Percentiles rank a stretch among this genome's conserved stretches.
These are phyloP conservation scores for Herminia tarsipennalis DNA, from an alignment of 2,888 invertebrate species.

Conservation along the genomic window DNA sequence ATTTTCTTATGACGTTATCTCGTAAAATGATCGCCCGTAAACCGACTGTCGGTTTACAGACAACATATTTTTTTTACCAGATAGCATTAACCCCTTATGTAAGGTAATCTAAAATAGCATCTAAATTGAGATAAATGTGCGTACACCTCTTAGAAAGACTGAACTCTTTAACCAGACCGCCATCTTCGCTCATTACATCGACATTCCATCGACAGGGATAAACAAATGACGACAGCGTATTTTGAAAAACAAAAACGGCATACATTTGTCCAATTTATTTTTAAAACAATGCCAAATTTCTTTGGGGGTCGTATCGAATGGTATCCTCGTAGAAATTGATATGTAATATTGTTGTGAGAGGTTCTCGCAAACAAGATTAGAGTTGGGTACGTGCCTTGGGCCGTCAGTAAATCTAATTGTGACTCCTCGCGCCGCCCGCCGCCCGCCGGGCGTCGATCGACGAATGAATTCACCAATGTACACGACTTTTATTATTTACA, in stretches of 20 bases:
- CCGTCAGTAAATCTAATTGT: conserved; percentile 59
- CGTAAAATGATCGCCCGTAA: too few species aligned
- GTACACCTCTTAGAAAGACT: too few species aligned
- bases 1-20: too few species aligned
- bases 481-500: conserved; percentile 32
- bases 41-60: too few species aligned
- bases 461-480: conserved; percentile 30
- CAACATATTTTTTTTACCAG: too few species aligned
- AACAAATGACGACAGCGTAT: not conserved
- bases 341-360: conserved; percentile 58
- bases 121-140: too few species aligned
- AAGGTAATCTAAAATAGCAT: too few species aligned
- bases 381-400: conserved; percentile 51
- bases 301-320: conserved; percentile 24
- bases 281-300: conserved; percentile 21
- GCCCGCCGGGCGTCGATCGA: conserved; percentile 32
- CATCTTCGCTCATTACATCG: not conserved
- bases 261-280: conserved; percentile 1
- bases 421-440: conserved; percentile 34
- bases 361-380: conserved; percentile 60
- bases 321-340: conserved; percentile 43
- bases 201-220: not conserved
- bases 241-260: conserved; percentile 14
- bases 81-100: too few species aligned
- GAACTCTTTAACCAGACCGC: too few species aligned